Evolutionary conservation across 1,140 invertebrate genomes (phyloP).

Genomic region (Neocloeon triangulifer): DNA sequence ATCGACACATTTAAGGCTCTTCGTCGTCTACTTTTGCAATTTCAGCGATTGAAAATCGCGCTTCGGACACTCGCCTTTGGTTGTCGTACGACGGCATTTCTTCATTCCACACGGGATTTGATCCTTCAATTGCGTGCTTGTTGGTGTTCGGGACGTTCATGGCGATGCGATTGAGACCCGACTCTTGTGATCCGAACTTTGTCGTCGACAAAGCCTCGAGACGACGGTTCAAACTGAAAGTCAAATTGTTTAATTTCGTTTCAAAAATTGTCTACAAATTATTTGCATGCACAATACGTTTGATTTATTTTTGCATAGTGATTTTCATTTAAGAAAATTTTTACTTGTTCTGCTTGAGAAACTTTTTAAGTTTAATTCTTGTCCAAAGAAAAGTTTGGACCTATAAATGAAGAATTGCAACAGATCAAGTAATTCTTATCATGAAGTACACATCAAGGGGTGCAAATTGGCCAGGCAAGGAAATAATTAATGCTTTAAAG

Average conservation of each 20-base stretch:
- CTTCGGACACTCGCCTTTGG: constrained; percentile 6
- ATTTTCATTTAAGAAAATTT: too few species aligned
- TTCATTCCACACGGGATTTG: constrained; percentile 37
- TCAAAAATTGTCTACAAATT: too few species aligned
- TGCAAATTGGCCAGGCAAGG: too few species aligned
- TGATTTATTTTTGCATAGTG: too few species aligned
- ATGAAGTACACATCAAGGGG: too few species aligned
- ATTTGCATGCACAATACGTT: too few species aligned
- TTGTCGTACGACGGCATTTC: constrained; percentile 13
- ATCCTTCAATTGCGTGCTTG: constrained; percentile 36
- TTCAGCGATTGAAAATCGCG: neutral
- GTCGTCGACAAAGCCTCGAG: constrained; percentile 29
- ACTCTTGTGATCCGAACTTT: constrained; percentile 34
- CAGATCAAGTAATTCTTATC: too few species aligned
- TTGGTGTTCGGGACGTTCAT: constrained; percentile 35
- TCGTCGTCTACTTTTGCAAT: neutral
- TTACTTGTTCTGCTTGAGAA: too few species aligned
- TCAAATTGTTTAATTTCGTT: constrained; percentile 2
- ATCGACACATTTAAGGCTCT: neutral
- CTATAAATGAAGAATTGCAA: too few species aligned
- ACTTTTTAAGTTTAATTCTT: too few species aligned
- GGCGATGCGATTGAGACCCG: constrained; percentile 26
- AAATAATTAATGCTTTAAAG: too few species aligned
- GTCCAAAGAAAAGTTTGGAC: too few species aligned
- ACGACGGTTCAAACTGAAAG: constrained; percentile 22